Percentiles rank a stretch among this genome's conserved stretches.
Evolutionary conservation across 2,888 invertebrate genomes (phyloP).

Genomic region (Plagiodera versicolora): DNA sequence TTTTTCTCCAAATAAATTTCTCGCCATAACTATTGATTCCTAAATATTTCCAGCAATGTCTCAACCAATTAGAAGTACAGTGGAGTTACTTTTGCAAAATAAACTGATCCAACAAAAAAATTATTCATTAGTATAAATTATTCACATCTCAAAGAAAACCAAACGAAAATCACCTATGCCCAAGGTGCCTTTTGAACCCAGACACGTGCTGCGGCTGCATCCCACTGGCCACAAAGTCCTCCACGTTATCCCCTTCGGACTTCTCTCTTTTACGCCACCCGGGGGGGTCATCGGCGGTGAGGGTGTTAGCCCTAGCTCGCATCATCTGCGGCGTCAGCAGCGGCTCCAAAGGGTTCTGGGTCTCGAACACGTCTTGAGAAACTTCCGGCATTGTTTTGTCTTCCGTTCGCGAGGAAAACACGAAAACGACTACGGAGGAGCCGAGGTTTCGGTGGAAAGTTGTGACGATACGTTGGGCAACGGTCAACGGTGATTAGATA

Average conservation of each 20-base stretch:
- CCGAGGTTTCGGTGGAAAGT: too few species aligned
- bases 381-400: constrained; percentile 59
- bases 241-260: constrained; percentile 23
- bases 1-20: neutral
- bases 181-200: constrained; percentile 56
- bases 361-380: constrained; percentile 58
- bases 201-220: constrained; percentile 1
- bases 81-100: too few species aligned
- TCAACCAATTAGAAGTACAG: too few species aligned
- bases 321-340: constrained; percentile 58
- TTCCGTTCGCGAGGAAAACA: too few species aligned
- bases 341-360: constrained; percentile 59
- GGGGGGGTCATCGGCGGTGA: constrained; percentile 26
- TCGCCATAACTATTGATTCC: too few species aligned
- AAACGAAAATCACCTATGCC: constrained; percentile 59
- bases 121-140: too few species aligned
- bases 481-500: too few species aligned
- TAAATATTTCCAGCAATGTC: too few species aligned
- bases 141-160: neutral
- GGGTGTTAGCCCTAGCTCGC: constrained; percentile 60
- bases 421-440: too few species aligned
- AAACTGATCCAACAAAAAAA: too few species aligned
- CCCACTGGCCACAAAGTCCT: constrained; percentile 17
- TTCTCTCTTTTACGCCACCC: constrained; percentile 18
- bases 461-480: too few species aligned